These are phyloP conservation scores for Esox masquinongy DNA, from an alignment of 2,797 vertebrate species.

Conservation along the genomic window DNA sequence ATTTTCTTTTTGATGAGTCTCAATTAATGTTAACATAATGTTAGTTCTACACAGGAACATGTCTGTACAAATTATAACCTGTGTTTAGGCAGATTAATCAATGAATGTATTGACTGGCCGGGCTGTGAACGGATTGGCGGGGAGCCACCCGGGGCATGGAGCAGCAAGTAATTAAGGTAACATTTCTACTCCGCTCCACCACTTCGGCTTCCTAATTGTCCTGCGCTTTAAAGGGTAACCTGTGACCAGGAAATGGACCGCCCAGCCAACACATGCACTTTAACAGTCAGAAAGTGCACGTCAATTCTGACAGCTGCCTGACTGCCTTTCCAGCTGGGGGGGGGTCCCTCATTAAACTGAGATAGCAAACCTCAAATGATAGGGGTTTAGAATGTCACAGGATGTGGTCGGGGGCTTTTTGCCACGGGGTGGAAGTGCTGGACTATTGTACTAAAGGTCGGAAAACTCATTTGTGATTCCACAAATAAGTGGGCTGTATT, in stretches of 20 bases:
- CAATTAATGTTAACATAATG: background rate
- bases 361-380: background rate
- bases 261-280: background rate
- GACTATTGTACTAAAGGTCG: background rate
- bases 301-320: background rate
- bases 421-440: background rate
- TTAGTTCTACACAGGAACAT: background rate
- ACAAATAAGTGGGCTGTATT: background rate
- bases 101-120: background rate
- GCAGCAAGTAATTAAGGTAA: background rate
- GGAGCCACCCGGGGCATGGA: background rate
- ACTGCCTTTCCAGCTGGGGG: background rate
- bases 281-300: constrained; percentile 3
- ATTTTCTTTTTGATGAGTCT: background rate
- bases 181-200: background rate
- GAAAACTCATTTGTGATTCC: background rate
- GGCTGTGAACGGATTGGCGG: background rate
- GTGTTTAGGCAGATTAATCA: background rate
- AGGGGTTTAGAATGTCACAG: constrained; percentile 4
- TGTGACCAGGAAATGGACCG: background rate
- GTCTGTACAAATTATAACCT: background rate
- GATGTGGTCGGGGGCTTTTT: background rate
- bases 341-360: constrained; percentile 1
- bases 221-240: constrained; percentile 3
- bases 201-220: background rate